Base-by-base conservation (phyloP, 2,113 vertebrate species). In the Xenopus borealis region DNA sequence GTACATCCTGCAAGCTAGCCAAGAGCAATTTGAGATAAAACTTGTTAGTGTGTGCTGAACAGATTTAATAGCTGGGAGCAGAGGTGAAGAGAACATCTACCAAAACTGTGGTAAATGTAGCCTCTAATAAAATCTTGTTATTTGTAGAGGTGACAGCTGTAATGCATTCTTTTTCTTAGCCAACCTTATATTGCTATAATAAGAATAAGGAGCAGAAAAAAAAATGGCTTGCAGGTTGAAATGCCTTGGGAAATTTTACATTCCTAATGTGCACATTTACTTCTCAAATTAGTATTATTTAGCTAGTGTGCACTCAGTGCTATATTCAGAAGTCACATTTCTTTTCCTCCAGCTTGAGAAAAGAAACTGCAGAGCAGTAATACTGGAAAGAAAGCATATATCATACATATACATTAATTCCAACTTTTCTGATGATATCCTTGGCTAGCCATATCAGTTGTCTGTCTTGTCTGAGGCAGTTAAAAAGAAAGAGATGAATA, bases 401-500 rank as follows among this genome's bases (percentile, higher is more conserved):
- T 72, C 20, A 58, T 18, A 58, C 79, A 85, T 81, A 81, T 86
- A 79, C 78, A 82, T 71, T 78, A 75, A 79, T 88, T 40, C 84
- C 83, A 80, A 50, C 47, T 50, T 50, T 50, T 50, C 47, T 4
- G 3, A 50, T 12, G 47, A 40, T 9, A 40, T 40, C 33, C 33
- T 40, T 40, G 33, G 33, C 33, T 40, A 40, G 55, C 30, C 23
- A 61, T 68, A 50, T 10, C 64, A 62, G 55, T 68, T 68, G 64
- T 59, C 72, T 62, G 55, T 19, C 65, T 68, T 62, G 79, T 81
- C 83, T 79, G 79, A 82, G 81, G 81, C 69, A 80, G 83, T 82
- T 82, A 81, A 85, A 86, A 82, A 3, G 33, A 80, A 82, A 79
- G 68, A 71, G 83, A 83, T 80, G 82, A 79, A 69, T 79, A 85